A percentile compares a stretch with the other conserved stretches of the same genome.
Conservation (phyloP, 1,140 invertebrate genomes). For the Lepidotrigona ventralis region DNA sequence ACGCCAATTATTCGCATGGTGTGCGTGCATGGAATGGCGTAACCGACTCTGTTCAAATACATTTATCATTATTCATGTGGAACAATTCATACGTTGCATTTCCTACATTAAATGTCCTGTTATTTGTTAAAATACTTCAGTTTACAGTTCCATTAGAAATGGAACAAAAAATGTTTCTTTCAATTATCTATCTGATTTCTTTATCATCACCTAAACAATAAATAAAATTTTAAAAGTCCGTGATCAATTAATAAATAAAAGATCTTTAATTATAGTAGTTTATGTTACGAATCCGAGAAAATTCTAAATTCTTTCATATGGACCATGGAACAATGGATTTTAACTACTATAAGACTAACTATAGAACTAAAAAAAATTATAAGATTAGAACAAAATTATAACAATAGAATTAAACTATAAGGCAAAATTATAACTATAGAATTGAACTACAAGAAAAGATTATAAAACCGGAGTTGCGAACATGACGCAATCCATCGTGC, state of each 20-base stretch:
- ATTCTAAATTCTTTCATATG: not conserved
- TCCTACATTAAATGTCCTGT: not conserved
- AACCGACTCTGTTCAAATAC: not conserved
- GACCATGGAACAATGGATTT: not conserved
- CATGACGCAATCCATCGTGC: not conserved
- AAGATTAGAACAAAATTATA: no score
- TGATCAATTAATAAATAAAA: not conserved
- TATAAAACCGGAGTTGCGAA: not conserved
- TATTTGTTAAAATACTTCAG: not conserved
- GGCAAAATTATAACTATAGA: no score
- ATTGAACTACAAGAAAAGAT: no score
- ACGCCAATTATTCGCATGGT: slow-evolving; percentile 20
- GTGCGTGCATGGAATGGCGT: slow-evolving; percentile 7
- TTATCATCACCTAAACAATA: no score
- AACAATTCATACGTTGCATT: not conserved
- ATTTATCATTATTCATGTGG: not conserved
- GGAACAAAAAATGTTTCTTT: not conserved
- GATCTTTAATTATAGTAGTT: not conserved
- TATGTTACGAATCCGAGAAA: not conserved
- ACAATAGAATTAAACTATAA: no score
- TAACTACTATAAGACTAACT: no score
- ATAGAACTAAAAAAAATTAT: no score
- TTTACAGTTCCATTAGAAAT: not conserved
- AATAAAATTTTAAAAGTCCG: not conserved
- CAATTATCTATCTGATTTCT: not conserved